phyloP scores from a whole-genome alignment of 2,113 vertebrate species.

The Triplophysa tibetana region DNA sequence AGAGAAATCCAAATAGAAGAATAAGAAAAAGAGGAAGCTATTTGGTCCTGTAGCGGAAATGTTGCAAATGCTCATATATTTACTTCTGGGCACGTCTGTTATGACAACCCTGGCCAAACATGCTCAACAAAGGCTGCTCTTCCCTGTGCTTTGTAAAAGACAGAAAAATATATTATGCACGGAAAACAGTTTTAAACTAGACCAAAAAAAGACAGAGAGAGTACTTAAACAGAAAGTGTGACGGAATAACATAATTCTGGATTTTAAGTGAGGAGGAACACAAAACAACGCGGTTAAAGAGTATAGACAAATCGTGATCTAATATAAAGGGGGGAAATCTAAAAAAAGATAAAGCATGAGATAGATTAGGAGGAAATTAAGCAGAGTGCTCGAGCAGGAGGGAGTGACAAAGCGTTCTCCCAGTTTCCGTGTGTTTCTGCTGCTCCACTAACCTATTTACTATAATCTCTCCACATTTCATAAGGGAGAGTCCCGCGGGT shows the following conservation, averaged over 20 bases:
- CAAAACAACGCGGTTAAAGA: not conserved
- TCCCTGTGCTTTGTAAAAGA: not conserved
- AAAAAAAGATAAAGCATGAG: not conserved
- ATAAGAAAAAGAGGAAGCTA: constrained; percentile 38
- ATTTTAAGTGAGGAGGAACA: not conserved
- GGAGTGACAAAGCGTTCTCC: constrained; percentile 43
- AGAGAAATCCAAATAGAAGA: constrained; percentile 22
- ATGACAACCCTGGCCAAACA: constrained; percentile 35
- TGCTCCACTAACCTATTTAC: constrained; percentile 79
- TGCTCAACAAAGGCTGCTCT: not conserved
- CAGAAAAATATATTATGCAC: not conserved
- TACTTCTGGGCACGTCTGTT: constrained; percentile 22
- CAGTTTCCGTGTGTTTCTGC: constrained; percentile 36
- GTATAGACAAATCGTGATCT: not conserved
- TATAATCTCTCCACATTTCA: constrained; percentile 73
- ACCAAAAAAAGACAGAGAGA: not conserved
- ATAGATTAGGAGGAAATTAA: not conserved
- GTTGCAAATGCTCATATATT: not conserved
- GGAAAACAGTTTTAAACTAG: not conserved
- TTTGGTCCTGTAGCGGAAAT: not conserved
- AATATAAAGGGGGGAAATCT: constrained; percentile 17
- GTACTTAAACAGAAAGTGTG: not conserved
- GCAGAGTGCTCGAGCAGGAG: not conserved
- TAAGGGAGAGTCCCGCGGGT: constrained; percentile 64
- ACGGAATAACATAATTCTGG: not conserved